phyloP scores from a whole-genome alignment of 1,140 invertebrate genomes.

The Drosophila grimshawi region DNA sequence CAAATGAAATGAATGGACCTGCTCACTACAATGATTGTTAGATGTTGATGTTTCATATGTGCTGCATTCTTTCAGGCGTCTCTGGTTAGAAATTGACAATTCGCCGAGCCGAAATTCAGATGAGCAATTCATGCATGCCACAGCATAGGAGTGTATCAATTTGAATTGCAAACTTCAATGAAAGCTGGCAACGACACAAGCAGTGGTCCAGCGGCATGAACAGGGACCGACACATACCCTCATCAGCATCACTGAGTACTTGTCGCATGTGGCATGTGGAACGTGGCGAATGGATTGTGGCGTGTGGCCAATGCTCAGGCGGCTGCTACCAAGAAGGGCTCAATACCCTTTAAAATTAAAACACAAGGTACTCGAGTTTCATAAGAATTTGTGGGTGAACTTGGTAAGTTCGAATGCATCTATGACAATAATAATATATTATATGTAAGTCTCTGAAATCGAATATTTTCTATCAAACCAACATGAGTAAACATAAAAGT shows the following conservation, averaged over 20 bases:
- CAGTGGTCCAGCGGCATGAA: background rate
- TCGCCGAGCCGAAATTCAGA: background rate
- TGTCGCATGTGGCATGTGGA: constrained; percentile 23
- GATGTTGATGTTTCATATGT: background rate
- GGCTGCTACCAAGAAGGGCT: constrained; percentile 17
- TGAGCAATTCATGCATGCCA: background rate
- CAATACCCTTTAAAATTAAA: background rate
- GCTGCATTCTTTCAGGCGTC: background rate
- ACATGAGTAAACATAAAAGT: too few species aligned
- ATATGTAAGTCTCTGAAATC: too few species aligned
- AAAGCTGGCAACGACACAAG: background rate
- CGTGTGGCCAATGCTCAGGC: constrained; percentile 16
- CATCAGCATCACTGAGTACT: constrained; percentile 14
- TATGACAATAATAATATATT: too few species aligned
- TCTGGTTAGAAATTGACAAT: background rate
- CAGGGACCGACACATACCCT: constrained; percentile 6
- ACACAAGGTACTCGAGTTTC: background rate
- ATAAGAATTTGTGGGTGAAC: too few species aligned
- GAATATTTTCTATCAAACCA: too few species aligned
- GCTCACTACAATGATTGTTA: background rate
- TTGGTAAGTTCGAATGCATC: too few species aligned
- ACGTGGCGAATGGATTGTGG: constrained; percentile 3
- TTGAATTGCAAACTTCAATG: constrained; percentile 7
- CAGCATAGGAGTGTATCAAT: constrained; percentile 9
- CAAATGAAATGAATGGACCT: background rate